Evolutionary conservation across 1,140 invertebrate species (phyloP), one percentile per base, ranked within the genome.

Genomic region (Nephila pilipes): DNA sequence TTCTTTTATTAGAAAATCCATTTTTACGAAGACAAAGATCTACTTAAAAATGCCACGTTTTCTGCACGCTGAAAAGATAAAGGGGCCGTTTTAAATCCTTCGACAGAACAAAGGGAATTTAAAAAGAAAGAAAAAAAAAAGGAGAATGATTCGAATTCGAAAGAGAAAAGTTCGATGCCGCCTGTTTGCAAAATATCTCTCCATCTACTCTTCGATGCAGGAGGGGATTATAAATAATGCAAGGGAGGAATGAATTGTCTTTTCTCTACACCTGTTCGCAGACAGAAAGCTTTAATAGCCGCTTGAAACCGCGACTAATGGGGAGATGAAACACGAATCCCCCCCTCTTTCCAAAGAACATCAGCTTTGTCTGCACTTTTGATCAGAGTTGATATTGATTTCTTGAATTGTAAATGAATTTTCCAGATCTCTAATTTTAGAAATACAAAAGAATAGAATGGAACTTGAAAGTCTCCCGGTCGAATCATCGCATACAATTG

Each of bases 241-340:
- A 75, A 8, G 10, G 20, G 80, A 55, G n/a, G 0, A n/a, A 55
- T 54, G 38, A 81, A 54, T 46, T 8, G 36, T 54, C 75, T 36
- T 80, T 46, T 16, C 32, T 75, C 20, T 81, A 55, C 80, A 81
- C 80, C 80, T 81, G 80, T 25, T 81, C 25, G 20, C 80, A 81
- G 80, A 81, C 80, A 54, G 8, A 25, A 54, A 4, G 38, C 38
- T 75, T 75, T 75, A 75, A 25, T 25, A 75, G 69, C 25, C 4
- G 29, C 3, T 36, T 36, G 69, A 32, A 22, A 81, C 36, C 38
- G 22, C 46, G 6, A n/a, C 80, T 81, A 81, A 81, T 81, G 80
- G 8, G 80, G 36, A 0, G 16, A 25, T 75, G 32, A 36, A 75
- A 32, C 65, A 75, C 69, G 58, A 5, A 2, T 75, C 36, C 8